Base-by-base conservation (phyloP, 2,797 vertebrate genomes). In the Orestias chungarensis region DNA sequence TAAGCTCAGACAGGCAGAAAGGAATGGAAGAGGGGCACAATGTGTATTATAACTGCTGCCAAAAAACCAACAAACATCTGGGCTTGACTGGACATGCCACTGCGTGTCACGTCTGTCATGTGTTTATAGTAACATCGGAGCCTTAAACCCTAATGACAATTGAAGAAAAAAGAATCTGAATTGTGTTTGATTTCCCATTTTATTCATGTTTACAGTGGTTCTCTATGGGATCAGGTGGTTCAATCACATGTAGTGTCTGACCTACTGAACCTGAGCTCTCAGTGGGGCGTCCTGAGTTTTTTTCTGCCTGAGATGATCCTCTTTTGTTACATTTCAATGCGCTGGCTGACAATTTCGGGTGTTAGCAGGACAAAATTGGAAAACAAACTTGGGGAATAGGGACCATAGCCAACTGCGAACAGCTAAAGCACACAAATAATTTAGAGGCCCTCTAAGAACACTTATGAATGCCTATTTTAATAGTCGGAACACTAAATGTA, bases 241-340 rank as follows among this genome's bases (percentile, higher is more conserved):
- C 86, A 70, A 80, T 87, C 87, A 83, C 75, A 75, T 76, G 73
- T 70, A 64, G 79, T 87, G 83, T 80, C 73, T 75, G 86, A 84
- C 89, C 86, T 72, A 85, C 15, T 87, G 84, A 88, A 89, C 35
- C 82, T 72, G 78, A 85, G 80, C 80, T 84, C 80, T 84, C 79
- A 75, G 82, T 9, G 20, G 79, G 84, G 88, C 84, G 78, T 85
- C 82, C 79, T 29, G 57, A 47, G 79, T 72, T 38, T 76, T 86
- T 74, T 79, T 44, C 70, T 74, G 65, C 70, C 62, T 43, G 52
- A 73, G 66, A 82, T 67, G 79, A 47, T 42, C 74, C 73, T 52
- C 43, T 33, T 29, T 64, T 57, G n/a, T 73, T n/a, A 6, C 15
- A 12, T 54, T 86, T 73, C 61, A 78, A 57, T 75, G 73, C 75